Conservation (phyloP, 1,140 invertebrate species). For the Adoxophyes honmai region DNA sequence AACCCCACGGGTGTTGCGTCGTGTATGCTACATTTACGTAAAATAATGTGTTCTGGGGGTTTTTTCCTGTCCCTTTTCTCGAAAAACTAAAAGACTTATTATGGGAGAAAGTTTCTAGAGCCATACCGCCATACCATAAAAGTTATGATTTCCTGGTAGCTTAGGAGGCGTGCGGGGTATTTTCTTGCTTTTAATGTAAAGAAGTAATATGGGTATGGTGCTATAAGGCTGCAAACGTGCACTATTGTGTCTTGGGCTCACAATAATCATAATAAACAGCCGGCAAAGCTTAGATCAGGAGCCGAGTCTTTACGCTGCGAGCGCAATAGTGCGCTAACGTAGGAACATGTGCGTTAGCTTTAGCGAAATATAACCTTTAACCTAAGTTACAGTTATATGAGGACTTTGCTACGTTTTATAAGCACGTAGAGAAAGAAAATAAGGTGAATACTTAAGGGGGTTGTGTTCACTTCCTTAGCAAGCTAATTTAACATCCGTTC, state of each 20-base stretch:
- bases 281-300: neutral
- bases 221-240: neutral
- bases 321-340: neutral
- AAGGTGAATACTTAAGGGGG: too few relatives aligned
- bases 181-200: neutral
- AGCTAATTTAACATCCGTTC: too few relatives aligned
- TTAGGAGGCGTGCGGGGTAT: too few relatives aligned
- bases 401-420: too few relatives aligned
- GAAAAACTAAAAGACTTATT: too few relatives aligned
- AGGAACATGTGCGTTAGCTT: constrained; percentile 9
- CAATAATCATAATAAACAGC: constrained; percentile 13
- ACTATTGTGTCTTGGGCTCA: neutral
- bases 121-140: too few relatives aligned
- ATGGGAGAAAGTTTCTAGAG: too few relatives aligned
- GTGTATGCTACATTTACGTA: constrained; percentile 9
- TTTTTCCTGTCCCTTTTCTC: constrained; percentile 11
- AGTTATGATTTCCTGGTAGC: too few relatives aligned
- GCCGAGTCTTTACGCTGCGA: neutral
- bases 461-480: too few relatives aligned
- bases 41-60: constrained; percentile 10
- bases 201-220: neutral
- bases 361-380: constrained; percentile 3
- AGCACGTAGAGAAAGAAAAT: too few relatives aligned
- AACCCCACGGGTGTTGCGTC: constrained; percentile 13
- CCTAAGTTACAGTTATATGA: too few relatives aligned